Base-by-base conservation (phyloP, 1,140 invertebrate genomes). In the Lutraria rhynchaena region DNA sequence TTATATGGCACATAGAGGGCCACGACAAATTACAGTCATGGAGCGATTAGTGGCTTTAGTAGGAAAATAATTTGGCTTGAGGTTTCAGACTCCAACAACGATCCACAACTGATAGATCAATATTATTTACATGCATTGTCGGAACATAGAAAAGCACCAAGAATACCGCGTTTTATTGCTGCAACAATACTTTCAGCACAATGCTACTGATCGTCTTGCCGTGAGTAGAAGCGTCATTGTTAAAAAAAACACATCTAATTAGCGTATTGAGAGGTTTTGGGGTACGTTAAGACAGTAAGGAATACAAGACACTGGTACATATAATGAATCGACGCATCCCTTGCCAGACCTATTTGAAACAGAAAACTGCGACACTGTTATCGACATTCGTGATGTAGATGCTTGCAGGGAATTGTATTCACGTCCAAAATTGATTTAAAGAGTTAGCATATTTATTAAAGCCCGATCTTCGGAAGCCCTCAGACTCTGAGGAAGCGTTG, bases 21-120 rank as follows among this genome's bases (percentile, higher is more conserved):
- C 49, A 76, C 58, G 74, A 51, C 24, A 63, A 53, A 37, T 35
- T 76, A 44, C 65, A 53, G 49, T 13, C 57, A 65, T 37, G 58
- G 27, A 33, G 31, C 19, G 0, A 22, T 76, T 3, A 24, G 24
- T 53, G 27, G 41, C 4, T 76, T 65, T 51, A 51, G 58, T 5
- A 65, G 41, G 29, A 33, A 63, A 76, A 53, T 76, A 33, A 76
- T 61, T 19, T 61, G 27, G 46, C 44, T 51, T 51, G 44, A 76
- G 22, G 60, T 53, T 76, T 76, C 29, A 13, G 29, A 65, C 44
- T 24, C 13, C 19, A 90, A 86, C 37, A 88, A 85, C 44, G 35
- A 37, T 22, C 58, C 74, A 76, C 4, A 76, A 7, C n/a, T 63
- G 22, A 76, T 46, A 27, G 60, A 44, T 51, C 11, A 33, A 61